These are phyloP conservation scores for Perdita meconis DNA, from an alignment of 2,888 invertebrate genomes.

Conservation along the genomic window DNA sequence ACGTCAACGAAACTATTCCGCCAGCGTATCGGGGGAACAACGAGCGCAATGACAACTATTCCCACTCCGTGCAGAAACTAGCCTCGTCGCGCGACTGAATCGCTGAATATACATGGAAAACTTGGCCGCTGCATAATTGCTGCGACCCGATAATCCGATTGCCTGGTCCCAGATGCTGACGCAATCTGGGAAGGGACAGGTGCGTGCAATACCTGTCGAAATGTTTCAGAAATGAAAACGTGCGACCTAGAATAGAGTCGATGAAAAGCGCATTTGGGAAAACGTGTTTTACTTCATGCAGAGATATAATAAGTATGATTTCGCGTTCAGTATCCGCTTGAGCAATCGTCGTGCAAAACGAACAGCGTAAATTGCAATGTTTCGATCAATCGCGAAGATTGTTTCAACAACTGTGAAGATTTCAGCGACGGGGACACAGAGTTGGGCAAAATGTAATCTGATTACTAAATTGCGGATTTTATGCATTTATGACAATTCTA, in stretches of 20 bases:
- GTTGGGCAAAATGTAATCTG: no score
- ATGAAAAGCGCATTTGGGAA: not conserved
- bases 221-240: conserved; percentile 7
- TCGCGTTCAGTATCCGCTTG: no score
- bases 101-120: conserved; percentile 40
- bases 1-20: conserved; percentile 29
- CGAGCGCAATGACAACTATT: conserved; percentile 22
- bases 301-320: no score
- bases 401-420: not conserved
- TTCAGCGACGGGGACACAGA: not conserved
- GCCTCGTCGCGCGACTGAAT: conserved; percentile 22
- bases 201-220: conserved; percentile 27
- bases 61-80: conserved; percentile 15
- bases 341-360: not conserved
- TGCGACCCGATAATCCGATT: conserved; percentile 51
- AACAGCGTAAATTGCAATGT: not conserved
- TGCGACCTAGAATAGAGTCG: not conserved
- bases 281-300: no score
- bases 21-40: conserved; percentile 4
- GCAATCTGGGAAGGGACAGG: conserved; percentile 53
- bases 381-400: conserved; percentile 26
- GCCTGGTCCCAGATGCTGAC: conserved; percentile 26
- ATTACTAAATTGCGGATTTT: no score
- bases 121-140: conserved; percentile 64
- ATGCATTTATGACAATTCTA: no score